These are phyloP conservation scores for Poecilia wingei DNA, from an alignment of 2,797 vertebrate genomes.

Conservation along the genomic window DNA sequence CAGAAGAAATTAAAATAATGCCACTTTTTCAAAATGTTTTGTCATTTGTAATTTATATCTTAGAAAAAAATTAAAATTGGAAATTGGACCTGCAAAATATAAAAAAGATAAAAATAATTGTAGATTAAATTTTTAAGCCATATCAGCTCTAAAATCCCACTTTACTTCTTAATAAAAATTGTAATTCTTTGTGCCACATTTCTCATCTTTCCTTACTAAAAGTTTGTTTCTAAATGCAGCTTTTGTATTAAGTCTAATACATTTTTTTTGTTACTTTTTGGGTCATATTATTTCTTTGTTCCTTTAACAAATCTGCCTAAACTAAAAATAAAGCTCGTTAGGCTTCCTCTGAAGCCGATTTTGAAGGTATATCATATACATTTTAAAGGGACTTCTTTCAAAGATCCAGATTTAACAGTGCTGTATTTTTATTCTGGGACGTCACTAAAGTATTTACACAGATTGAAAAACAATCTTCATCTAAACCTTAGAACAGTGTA, in stretches of 20 bases:
- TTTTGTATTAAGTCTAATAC: too few species aligned
- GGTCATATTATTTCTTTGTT: neutral
- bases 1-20: too few species aligned
- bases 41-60: too few species aligned
- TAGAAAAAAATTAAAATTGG: too few species aligned
- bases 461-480: neutral
- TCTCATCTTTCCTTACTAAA: neutral
- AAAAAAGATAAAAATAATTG: too few species aligned
- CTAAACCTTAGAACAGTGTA: neutral
- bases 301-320: neutral
- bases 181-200: neutral
- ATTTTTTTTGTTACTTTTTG: neutral
- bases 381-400: neutral
- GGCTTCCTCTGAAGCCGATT: neutral
- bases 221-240: neutral
- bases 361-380: neutral
- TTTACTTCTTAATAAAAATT: too few species aligned
- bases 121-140: too few species aligned
- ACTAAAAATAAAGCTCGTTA: neutral
- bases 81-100: too few species aligned
- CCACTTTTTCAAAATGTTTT: too few species aligned
- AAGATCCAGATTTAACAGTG: neutral
- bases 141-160: too few species aligned
- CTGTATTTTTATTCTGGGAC: neutral
- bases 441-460: neutral